Conservation (phyloP, 2,797 vertebrate genomes). For the Acipenser transmontanus region DNA sequence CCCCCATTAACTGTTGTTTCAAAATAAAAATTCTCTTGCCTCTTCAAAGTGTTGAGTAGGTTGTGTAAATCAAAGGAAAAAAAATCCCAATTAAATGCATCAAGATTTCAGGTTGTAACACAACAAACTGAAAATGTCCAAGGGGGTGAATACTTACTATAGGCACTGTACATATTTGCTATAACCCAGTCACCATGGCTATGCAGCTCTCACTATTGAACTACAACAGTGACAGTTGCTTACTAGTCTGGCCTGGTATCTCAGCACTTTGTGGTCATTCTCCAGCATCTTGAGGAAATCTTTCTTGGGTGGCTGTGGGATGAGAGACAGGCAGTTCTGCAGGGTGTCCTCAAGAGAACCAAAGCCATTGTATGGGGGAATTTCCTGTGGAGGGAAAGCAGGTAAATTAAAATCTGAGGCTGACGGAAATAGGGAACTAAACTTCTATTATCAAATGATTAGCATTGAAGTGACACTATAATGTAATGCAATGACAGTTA, state of each 20-base stretch:
- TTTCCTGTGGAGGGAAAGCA: slow-evolving; percentile 47
- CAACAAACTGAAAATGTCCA: too few species aligned
- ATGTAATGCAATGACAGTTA: too few species aligned
- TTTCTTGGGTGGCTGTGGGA: slow-evolving; percentile 73
- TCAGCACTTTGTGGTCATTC: slow-evolving; percentile 71
- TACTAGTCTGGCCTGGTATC: slow-evolving; percentile 74
- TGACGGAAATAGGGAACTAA: too few species aligned
- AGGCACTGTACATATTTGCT: not conserved
- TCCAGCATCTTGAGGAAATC: slow-evolving; percentile 74
- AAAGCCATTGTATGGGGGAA: slow-evolving; percentile 87
- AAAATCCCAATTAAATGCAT: too few species aligned
- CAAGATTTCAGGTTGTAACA: too few species aligned
- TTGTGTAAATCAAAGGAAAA: too few species aligned
- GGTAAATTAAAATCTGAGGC: not conserved
- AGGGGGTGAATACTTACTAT: not conserved
- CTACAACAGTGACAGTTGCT: slow-evolving; percentile 34
- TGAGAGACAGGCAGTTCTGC: slow-evolving; percentile 80
- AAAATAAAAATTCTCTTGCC: too few species aligned
- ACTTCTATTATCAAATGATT: too few species aligned
- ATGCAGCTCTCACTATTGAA: not conserved
- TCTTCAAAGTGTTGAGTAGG: too few species aligned
- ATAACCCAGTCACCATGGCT: not conserved
- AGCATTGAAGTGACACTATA: too few species aligned
- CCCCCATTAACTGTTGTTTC: too few species aligned
- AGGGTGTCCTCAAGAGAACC: slow-evolving; percentile 83